These are phyloP conservation scores for Sycobia sp. DNA, from an alignment of 1,140 invertebrate species.

Conservation along the genomic window DNA sequence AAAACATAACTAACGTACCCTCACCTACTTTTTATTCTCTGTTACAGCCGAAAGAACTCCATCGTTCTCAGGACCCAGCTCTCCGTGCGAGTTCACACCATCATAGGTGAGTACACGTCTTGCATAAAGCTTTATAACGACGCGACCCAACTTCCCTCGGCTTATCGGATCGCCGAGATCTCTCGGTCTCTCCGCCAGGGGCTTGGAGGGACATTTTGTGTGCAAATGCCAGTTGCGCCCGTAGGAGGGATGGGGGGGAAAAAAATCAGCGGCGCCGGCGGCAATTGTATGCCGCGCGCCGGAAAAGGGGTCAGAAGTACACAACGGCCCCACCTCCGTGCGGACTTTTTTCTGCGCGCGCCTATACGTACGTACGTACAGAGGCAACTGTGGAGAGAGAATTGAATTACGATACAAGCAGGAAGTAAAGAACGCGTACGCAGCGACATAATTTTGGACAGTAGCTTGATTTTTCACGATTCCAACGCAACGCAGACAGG, in stretches of 20 bases:
- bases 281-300: neutral
- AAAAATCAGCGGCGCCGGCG: no score
- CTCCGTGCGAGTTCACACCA: slow-evolving; percentile 94
- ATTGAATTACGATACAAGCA: no score
- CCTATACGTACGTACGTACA: neutral
- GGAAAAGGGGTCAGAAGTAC: slow-evolving; percentile 21
- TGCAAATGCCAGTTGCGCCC: slow-evolving; percentile 27
- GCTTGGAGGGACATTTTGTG: slow-evolving; percentile 15
- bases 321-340: neutral
- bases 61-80: slow-evolving; percentile 95
- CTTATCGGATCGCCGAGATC: slow-evolving; percentile 1
- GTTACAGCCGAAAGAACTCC: slow-evolving; percentile 93
- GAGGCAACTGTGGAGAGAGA: neutral
- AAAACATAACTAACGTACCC: slow-evolving; percentile 1
- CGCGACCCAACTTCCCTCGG: neutral
- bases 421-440: no score
- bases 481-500: neutral
- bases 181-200: neutral
- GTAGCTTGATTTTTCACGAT: no score
- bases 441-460: no score
- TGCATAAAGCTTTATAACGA: slow-evolving; percentile 56
- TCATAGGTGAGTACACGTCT: slow-evolving; percentile 91
- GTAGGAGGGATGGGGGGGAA: slow-evolving; percentile 10
- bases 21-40: slow-evolving; percentile 62
- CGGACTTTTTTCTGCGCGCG: no score